Base-by-base conservation (phyloP, 2,888 invertebrate genomes). In the Plemyria rubiginata region DNA sequence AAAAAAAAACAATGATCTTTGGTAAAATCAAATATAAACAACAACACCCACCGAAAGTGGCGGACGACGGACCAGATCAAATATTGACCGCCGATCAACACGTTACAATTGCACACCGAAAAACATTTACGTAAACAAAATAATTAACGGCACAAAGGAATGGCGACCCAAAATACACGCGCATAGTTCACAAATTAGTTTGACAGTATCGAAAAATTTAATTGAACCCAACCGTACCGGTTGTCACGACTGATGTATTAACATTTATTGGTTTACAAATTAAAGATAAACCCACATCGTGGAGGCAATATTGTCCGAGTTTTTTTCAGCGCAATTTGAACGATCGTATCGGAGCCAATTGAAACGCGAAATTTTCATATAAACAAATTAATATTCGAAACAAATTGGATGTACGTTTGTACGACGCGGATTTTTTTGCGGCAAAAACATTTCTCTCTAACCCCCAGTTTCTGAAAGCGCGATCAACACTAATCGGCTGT, bases 181-280 rank as follows among this genome's bases (percentile, higher is more conserved):
- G 71, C 80, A 85, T 90, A 92, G 90, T 90, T 90, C 85, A 79
- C 90, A 90, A 87, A 88, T 90, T 88, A 90, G 86, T 89, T 86
- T 85, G 87, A 83, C 85, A 80, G 75, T 1, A 74, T 75, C 40
- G 75, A 83, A 85, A 91, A 88, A 88, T 85, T 87, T 85, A 87
- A 90, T 89, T 87, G 85, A 80, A 87, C 80, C 75, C 73, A 74
- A 77, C 77, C 72, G 76, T 77, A 72, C 76, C 73, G 74, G 76
- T 68, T 77, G 78, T 75, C 75, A 75, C 84, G 80, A 69, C 80
- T 91, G 91, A 91, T 87, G 87, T 89, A 90, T 91, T 89, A 88
- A 90, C 88, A 90, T 90, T 91, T 90, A 91, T 92, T 91, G 90
- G 86, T 88, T 90, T 85, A 87, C 90, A 88, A 88, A 90, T 90